phyloP scores from a whole-genome alignment of 1,140 invertebrate genomes.

The Paraescarpia echinospica region DNA sequence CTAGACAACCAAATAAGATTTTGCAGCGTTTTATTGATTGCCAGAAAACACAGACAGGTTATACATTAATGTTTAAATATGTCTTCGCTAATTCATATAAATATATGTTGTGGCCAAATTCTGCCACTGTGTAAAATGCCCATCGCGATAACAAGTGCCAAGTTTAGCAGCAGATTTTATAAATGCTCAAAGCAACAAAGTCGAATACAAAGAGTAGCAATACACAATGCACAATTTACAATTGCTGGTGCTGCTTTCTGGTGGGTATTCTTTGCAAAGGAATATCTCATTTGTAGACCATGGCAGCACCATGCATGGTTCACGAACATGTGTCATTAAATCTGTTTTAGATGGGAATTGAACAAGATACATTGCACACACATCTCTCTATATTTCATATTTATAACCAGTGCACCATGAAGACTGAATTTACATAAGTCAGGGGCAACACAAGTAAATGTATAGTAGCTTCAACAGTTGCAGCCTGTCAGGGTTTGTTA shows the following conservation, averaged over 20 bases:
- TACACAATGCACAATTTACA: background rate
- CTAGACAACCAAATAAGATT: background rate
- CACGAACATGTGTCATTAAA: background rate
- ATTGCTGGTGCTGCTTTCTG: background rate
- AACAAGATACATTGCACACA: background rate
- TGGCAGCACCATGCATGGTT: background rate
- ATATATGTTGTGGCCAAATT: background rate
- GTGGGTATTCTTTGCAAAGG: background rate
- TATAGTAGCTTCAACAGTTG: background rate
- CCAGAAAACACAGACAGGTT: background rate
- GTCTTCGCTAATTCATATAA: background rate
- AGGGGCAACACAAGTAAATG: background rate
- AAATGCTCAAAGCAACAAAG: background rate
- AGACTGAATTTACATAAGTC: background rate
- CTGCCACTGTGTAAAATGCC: background rate
- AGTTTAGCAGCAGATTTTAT: background rate
- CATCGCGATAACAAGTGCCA: background rate
- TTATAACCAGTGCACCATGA: background rate
- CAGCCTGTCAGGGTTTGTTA: background rate
- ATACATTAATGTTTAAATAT: background rate
- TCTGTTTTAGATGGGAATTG: background rate
- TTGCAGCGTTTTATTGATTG: background rate
- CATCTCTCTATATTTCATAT: background rate
- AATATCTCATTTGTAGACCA: background rate
- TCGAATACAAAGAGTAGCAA: background rate